Percentiles rank a stretch among this genome's conserved stretches.
Evolutionary conservation across 2,888 invertebrate genomes (phyloP).

Genomic region (Lepeophtheirus nordmannii): DNA sequence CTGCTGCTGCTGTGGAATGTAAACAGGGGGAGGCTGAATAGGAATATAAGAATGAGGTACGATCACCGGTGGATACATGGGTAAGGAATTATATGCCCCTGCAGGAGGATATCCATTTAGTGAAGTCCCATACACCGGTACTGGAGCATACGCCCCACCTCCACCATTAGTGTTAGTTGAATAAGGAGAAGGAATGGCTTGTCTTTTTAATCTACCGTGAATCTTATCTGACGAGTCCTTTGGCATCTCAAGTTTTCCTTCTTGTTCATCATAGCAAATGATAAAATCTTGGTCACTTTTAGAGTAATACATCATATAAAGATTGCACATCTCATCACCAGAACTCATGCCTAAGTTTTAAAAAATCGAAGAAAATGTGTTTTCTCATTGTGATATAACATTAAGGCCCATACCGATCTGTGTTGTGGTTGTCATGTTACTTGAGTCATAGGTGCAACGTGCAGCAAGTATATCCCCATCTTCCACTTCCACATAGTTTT

Average conservation of each 20-base stretch:
- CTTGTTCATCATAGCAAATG: slow-evolving; percentile 29
- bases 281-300: slow-evolving; percentile 29
- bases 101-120: no score
- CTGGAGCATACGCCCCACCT: no score
- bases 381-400: not conserved
- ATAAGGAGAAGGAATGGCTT: not conserved
- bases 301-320: slow-evolving; percentile 40
- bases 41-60: slow-evolving; percentile 1
- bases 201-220: not conserved
- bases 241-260: slow-evolving; percentile 24
- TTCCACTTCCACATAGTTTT: slow-evolving; percentile 34
- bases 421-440: slow-evolving; percentile 33
- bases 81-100: not conserved
- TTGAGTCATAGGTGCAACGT: slow-evolving; percentile 42
- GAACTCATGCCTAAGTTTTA: slow-evolving; percentile 33
- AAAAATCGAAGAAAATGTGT: slow-evolving; percentile 21
- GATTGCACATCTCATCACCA: slow-evolving; percentile 41
- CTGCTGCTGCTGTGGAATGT: not conserved
- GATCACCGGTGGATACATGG: not conserved
- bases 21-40: not conserved
- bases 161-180: not conserved
- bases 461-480: slow-evolving; percentile 39
- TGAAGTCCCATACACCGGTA: not conserved
- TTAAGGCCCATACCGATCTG: slow-evolving; percentile 37
- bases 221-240: not conserved